Evolutionary conservation across 2,888 invertebrate genomes (phyloP).

Genomic region (Azorinus chamasolen): DNA sequence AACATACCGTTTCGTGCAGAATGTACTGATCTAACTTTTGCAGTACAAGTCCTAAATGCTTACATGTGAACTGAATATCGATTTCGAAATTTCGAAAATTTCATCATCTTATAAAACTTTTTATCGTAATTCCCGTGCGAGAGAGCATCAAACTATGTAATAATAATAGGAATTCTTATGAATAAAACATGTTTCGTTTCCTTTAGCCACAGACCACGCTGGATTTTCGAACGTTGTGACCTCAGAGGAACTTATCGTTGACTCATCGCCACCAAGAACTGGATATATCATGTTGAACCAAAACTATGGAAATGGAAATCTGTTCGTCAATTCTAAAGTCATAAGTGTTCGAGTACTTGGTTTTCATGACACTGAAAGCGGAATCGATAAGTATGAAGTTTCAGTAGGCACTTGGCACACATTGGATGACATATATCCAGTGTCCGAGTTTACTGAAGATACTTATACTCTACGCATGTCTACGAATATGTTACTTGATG

Average conservation of each 20-base stretch:
- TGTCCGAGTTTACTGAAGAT: too few relatives aligned
- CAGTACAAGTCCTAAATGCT: too few relatives aligned
- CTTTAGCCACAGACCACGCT: slow-evolving; percentile 20
- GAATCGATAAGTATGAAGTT: slow-evolving; percentile 33
- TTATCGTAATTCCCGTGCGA: too few relatives aligned
- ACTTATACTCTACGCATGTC: too few relatives aligned
- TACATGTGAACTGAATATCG: too few relatives aligned
- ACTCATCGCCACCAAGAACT: slow-evolving; percentile 35
- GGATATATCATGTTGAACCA: slow-evolving; percentile 15
- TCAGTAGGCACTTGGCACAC: slow-evolving; percentile 25
- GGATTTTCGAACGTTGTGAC: slow-evolving; percentile 43
- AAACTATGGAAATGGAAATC: background rate
- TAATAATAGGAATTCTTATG: too few relatives aligned
- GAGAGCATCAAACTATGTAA: too few relatives aligned
- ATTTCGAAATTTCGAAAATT: too few relatives aligned
- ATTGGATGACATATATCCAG: slow-evolving; percentile 1
- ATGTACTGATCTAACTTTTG: too few relatives aligned
- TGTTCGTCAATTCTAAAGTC: background rate
- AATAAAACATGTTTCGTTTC: slow-evolving; percentile 7
- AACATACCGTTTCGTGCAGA: too few relatives aligned
- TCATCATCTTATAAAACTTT: too few relatives aligned
- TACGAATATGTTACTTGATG: too few relatives aligned
- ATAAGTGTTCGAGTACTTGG: slow-evolving; percentile 4
- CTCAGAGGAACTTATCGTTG: slow-evolving; percentile 57
- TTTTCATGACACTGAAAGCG: slow-evolving; percentile 26